Conservation (phyloP, 2,888 invertebrate genomes). For the Scrobipalpa costella region DNA sequence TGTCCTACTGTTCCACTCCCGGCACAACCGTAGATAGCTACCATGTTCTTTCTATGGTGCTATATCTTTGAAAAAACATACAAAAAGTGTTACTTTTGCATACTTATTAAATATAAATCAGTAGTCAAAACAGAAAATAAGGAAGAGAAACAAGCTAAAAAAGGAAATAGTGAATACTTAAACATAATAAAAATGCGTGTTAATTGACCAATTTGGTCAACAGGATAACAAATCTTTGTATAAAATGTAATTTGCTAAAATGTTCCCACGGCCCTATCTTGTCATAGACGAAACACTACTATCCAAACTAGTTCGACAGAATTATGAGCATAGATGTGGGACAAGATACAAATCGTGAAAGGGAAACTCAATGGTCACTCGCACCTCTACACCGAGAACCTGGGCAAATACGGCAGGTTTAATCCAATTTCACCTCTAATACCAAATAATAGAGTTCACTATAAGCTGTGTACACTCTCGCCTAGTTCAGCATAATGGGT, state of each 20-base stretch:
- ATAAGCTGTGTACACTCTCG: not conserved
- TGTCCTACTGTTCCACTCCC: too few species aligned
- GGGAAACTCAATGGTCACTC: constrained; percentile 23
- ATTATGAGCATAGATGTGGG: constrained; percentile 26
- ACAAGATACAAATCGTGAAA: constrained; percentile 29
- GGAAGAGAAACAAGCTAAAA: too few species aligned
- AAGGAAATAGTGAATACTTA: not conserved
- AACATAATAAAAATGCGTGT: too few species aligned
- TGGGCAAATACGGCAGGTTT: not conserved
- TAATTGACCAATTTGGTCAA: not conserved
- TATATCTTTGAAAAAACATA: too few species aligned
- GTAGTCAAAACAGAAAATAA: too few species aligned
- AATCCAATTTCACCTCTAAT: not conserved
- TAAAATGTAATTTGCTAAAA: not conserved
- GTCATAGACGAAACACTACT: not conserved
- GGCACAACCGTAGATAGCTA: too few species aligned
- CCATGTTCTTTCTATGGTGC: too few species aligned
- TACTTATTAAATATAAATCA: too few species aligned
- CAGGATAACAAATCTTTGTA: not conserved
- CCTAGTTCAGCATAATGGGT: not conserved
- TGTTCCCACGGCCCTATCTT: constrained; percentile 24
- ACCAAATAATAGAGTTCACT: not conserved
- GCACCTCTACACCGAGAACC: not conserved
- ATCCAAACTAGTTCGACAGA: constrained; percentile 21
- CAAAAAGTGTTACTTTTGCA: too few species aligned